These are phyloP conservation scores for Microctonus hyperodae DNA, from an alignment of 2,888 invertebrate species.

Conservation along the genomic window DNA sequence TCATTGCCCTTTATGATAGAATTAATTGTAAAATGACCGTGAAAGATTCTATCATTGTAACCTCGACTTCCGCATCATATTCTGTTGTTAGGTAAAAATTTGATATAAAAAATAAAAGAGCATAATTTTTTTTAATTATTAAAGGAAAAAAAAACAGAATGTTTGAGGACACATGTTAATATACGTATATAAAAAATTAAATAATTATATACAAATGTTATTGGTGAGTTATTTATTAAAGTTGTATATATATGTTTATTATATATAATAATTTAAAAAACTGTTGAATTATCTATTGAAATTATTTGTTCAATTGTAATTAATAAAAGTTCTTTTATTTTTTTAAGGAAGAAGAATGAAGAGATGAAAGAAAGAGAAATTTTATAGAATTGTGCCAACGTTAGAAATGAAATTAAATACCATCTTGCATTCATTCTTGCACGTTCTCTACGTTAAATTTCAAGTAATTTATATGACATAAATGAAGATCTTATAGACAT, in stretches of 20 bases:
- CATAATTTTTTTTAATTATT: not conserved
- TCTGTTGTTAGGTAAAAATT: not conserved
- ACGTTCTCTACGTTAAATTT: not conserved
- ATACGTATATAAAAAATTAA: too few species aligned
- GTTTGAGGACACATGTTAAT: not conserved
- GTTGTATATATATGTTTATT: too few species aligned
- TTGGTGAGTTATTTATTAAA: too few species aligned
- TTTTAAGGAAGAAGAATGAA: not conserved
- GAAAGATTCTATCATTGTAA: conserved; percentile 4
- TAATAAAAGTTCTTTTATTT: too few species aligned
- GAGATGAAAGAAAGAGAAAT: not conserved
- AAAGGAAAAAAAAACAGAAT: not conserved
- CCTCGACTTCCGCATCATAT: conserved; percentile 15
- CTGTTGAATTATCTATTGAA: not conserved
- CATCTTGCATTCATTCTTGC: not conserved
- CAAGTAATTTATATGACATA: not conserved
- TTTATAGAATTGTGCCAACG: not conserved
- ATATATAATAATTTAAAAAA: too few species aligned
- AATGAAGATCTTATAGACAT: not conserved
- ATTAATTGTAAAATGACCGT: conserved; percentile 29
- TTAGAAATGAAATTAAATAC: not conserved
- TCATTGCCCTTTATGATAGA: not conserved
- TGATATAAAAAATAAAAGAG: not conserved
- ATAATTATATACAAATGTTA: too few species aligned
- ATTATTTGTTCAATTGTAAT: not conserved